phyloP scores from a whole-genome alignment of 2,888 invertebrate species.

The Drosophila putrida region DNA sequence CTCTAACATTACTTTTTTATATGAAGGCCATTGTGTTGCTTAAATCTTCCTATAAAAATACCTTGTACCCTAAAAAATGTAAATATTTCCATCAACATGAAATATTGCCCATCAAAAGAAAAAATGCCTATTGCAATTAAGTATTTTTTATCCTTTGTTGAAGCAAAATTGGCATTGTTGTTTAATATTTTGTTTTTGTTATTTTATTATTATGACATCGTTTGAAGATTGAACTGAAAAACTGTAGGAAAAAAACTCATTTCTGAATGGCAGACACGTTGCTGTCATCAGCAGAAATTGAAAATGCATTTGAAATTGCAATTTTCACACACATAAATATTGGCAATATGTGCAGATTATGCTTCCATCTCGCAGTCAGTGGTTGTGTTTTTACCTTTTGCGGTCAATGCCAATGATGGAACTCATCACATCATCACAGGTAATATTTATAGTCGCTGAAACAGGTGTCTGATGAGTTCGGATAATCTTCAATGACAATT shows the following conservation, averaged over 20 bases:
- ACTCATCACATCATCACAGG: slow-evolving; percentile 17
- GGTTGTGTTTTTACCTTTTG: slow-evolving; percentile 27
- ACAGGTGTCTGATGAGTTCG: slow-evolving; percentile 36
- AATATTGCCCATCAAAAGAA: not conserved
- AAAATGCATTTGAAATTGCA: slow-evolving; percentile 59
- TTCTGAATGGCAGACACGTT: slow-evolving; percentile 19
- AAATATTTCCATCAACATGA: slow-evolving; percentile 15
- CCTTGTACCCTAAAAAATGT: slow-evolving; percentile 18
- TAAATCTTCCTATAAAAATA: not conserved
- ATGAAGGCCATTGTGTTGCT: slow-evolving; percentile 1
- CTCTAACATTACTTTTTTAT: not conserved
- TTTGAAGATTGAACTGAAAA: slow-evolving; percentile 5
- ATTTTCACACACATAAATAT: slow-evolving; percentile 31
- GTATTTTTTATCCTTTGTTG: slow-evolving; percentile 17
- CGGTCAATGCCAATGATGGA: slow-evolving; percentile 54
- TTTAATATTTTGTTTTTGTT: not conserved
- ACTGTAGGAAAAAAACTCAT: slow-evolving; percentile 23
- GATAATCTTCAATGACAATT: slow-evolving; percentile 11
- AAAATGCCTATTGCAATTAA: slow-evolving; percentile 29
- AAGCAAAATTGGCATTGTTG: slow-evolving; percentile 3
- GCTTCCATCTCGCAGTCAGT: not conserved
- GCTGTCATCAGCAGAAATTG: slow-evolving; percentile 61
- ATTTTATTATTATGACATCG: not conserved
- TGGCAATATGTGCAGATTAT: slow-evolving; percentile 46
- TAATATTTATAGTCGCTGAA: slow-evolving; percentile 17